These are phyloP conservation scores for Drosophila santomea DNA, from an alignment of 1,140 invertebrate species.

Conservation along the genomic window DNA sequence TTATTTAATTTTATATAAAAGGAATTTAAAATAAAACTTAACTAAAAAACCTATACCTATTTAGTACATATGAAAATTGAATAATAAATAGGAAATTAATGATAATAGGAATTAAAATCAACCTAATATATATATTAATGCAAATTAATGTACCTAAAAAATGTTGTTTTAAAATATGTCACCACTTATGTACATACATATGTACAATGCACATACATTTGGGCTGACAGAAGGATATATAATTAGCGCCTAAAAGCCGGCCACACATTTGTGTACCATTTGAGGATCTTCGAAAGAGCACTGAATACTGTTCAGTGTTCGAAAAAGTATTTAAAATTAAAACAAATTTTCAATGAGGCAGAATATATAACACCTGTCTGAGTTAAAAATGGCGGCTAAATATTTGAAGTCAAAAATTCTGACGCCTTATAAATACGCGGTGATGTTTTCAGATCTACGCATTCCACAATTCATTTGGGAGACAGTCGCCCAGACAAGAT, in stretches of 20 bases:
- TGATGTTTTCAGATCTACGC: conserved; percentile 48
- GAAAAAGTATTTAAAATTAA: conserved; percentile 12
- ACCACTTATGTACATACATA: too few species aligned
- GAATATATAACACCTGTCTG: conserved; percentile 42
- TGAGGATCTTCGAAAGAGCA: conserved; percentile 6
- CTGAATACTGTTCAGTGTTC: neutral
- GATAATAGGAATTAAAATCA: too few species aligned
- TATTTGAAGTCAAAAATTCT: conserved; percentile 14
- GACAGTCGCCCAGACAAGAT: conserved; percentile 31
- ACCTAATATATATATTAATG: too few species aligned
- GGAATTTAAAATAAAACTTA: too few species aligned
- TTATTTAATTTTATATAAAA: too few species aligned
- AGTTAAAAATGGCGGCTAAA: conserved; percentile 25
- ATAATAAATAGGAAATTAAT: too few species aligned
- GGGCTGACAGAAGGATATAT: neutral
- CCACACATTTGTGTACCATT: neutral
- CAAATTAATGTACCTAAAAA: too few species aligned
- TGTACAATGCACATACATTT: neutral
- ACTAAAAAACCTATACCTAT: too few species aligned
- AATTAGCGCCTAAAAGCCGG: conserved; percentile 28
- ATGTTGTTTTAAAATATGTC: neutral
- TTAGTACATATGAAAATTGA: too few species aligned
- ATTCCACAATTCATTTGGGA: conserved; percentile 37
- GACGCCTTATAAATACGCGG: conserved; percentile 37
- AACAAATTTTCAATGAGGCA: conserved; percentile 31